phyloP scores from a whole-genome alignment of 2,888 invertebrate genomes.

The Limnephilus marmoratus region DNA sequence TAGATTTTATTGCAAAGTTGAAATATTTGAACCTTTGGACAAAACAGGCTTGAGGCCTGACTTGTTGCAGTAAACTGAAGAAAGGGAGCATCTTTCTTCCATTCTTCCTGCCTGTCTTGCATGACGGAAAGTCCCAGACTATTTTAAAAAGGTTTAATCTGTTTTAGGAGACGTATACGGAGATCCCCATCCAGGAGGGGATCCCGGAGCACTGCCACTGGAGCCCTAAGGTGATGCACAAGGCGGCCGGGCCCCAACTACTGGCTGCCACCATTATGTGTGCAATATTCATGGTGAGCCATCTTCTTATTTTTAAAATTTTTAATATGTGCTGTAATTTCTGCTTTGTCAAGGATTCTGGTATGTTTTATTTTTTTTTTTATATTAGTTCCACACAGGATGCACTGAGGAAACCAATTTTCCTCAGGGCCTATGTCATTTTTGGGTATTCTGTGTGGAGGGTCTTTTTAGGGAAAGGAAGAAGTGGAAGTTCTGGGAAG shows the following conservation, averaged over 20 bases:
- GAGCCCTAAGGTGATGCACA: slow-evolving; percentile 74
- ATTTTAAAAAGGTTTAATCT: slow-evolving; percentile 32
- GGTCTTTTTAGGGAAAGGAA: too few species aligned
- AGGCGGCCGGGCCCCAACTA: slow-evolving; percentile 81
- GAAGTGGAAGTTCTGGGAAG: too few species aligned
- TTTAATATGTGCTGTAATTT: not conserved
- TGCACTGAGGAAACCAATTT: too few species aligned
- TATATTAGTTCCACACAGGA: too few species aligned
- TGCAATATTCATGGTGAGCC: slow-evolving; percentile 83
- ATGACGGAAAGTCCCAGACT: not conserved
- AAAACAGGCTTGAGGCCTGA: too few species aligned
- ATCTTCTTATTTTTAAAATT: not conserved
- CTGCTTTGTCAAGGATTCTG: too few species aligned
- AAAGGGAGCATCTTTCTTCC: not conserved
- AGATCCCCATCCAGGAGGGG: slow-evolving; percentile 73
- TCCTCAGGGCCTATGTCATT: too few species aligned
- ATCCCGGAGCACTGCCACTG: slow-evolving; percentile 77
- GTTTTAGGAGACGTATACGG: slow-evolving; percentile 77
- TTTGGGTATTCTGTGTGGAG: too few species aligned
- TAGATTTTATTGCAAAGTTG: too few species aligned
- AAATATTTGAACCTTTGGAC: too few species aligned
- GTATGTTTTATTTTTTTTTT: too few species aligned
- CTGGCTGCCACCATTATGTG: slow-evolving; percentile 81
- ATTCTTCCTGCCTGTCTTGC: not conserved
- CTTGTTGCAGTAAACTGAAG: too few species aligned